Evolutionary conservation across 2,888 invertebrate species (phyloP).

Genomic region (Octonoba sinensis): DNA sequence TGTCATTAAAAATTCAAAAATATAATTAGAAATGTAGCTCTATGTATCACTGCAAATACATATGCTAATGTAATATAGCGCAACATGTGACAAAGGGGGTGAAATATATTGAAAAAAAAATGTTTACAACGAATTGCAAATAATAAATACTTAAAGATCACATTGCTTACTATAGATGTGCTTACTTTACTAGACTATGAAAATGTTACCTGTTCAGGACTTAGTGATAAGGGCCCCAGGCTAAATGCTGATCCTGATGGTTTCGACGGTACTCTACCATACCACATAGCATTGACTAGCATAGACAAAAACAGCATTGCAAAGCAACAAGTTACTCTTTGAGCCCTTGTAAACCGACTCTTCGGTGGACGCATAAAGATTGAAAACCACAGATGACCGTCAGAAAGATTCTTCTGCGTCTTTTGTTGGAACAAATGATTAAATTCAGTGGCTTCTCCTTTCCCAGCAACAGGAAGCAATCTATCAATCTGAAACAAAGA

Average conservation of each 20-base stretch:
- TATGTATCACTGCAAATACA: too few relatives aligned
- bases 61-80: too few relatives aligned
- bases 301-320: slow-evolving; percentile 73
- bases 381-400: slow-evolving; percentile 75
- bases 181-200: not conserved
- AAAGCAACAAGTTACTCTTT: slow-evolving; percentile 73
- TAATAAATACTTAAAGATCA: not conserved
- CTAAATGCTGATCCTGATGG: slow-evolving; percentile 69
- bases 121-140: too few relatives aligned
- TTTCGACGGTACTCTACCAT: slow-evolving; percentile 69
- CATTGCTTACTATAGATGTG: not conserved
- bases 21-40: too few relatives aligned
- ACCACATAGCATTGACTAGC: slow-evolving; percentile 75
- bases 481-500: slow-evolving; percentile 72
- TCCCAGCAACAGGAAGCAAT: slow-evolving; percentile 73
- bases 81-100: too few relatives aligned
- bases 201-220: slow-evolving; percentile 73
- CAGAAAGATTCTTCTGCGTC: slow-evolving; percentile 72
- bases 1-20: too few relatives aligned
- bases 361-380: slow-evolving; percentile 73
- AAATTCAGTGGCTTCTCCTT: slow-evolving; percentile 72
- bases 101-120: too few relatives aligned
- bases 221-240: slow-evolving; percentile 73
- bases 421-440: slow-evolving; percentile 72
- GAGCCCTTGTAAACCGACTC: slow-evolving; percentile 72